Evolutionary conservation across 2,888 invertebrate species (phyloP), one percentile per base, ranked within the genome.

Genomic region (Plagodis pulveraria): DNA sequence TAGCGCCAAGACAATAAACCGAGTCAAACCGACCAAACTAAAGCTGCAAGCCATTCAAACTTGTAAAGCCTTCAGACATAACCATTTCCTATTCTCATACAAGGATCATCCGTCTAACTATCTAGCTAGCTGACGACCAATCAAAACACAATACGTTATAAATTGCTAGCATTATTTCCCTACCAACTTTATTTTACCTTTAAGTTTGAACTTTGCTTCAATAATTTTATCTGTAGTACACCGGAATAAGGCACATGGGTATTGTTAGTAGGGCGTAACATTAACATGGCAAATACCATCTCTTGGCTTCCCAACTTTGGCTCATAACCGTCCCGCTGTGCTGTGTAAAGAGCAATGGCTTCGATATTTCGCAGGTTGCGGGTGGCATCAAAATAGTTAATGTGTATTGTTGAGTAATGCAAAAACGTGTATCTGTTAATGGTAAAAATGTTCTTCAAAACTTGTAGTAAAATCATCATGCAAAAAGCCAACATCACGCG

Each of bases 131-230:
- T 79, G 81, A 71, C 74, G 77, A 67, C 66, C 87, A 87, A 91
- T 92, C 91, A 91, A 89, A 91, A 86, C 84, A 92, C 91, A 92
- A 92, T 91, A 89, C 89, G 83, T 89, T 90, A 91, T 90, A 86
- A 87, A 92, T 91, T 78, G 84, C 80, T 71, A 65, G 63, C 66
- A 67, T 65, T 69, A 64, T 67, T 64, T 59, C 56, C 47, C 53
- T 51, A 40, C 70, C 50, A 66, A 58, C n/a, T 59, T 63, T 40
- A 43, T 12, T 12, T 6, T 54, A 11, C 35, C 33, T 34, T 54
- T 7, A 40, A 5, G 6, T 34, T 33, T 8, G n/a, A 5, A 0
- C n/a, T 9, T 5, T 48, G 40, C 33, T 11, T 22, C 6, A 6
- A 47, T 7, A 62, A 52, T 56, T 45, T 66, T 36, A 41, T 47